phyloP scores from a whole-genome alignment of 2,888 invertebrate species.

The Eubasilissa splendida region DNA sequence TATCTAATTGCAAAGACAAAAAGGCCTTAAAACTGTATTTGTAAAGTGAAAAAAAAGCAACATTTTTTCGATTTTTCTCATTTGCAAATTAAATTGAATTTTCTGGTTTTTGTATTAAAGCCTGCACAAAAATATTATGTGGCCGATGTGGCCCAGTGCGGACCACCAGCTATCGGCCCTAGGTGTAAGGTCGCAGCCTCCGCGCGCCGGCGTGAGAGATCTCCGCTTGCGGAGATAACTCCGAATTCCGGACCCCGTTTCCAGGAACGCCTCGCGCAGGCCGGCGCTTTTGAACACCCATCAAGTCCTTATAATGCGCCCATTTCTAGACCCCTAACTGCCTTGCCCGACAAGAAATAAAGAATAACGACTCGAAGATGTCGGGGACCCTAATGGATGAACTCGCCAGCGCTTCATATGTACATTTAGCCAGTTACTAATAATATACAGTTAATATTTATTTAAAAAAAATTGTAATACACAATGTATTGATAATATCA shows the following conservation, averaged over 20 bases:
- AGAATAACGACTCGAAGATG: constrained; percentile 21
- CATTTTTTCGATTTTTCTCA: too few relatives aligned
- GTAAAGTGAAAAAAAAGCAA: too few relatives aligned
- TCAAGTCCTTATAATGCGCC: constrained; percentile 34
- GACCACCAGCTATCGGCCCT: neutral
- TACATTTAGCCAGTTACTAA: too few relatives aligned
- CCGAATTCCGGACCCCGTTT: constrained; percentile 30
- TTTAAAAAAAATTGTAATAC: too few relatives aligned
- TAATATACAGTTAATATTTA: too few relatives aligned
- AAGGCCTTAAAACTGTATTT: too few relatives aligned
- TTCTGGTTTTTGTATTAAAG: too few relatives aligned
- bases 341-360: constrained; percentile 29
- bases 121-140: too few relatives aligned
- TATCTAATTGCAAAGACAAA: too few relatives aligned
- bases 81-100: too few relatives aligned
- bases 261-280: constrained; percentile 18
- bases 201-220: constrained; percentile 25
- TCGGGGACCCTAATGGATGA: constrained; percentile 3
- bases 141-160: too few relatives aligned
- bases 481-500: too few relatives aligned
- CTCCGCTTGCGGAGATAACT: constrained; percentile 32
- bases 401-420: neutral
- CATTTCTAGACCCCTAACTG: constrained; percentile 28
- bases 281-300: constrained; percentile 32
- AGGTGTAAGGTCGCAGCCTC: constrained; percentile 19